These are phyloP conservation scores for Limnodromus scolopaceus DNA, from an alignment of 2,797 vertebrate species.

Conservation along the genomic window DNA sequence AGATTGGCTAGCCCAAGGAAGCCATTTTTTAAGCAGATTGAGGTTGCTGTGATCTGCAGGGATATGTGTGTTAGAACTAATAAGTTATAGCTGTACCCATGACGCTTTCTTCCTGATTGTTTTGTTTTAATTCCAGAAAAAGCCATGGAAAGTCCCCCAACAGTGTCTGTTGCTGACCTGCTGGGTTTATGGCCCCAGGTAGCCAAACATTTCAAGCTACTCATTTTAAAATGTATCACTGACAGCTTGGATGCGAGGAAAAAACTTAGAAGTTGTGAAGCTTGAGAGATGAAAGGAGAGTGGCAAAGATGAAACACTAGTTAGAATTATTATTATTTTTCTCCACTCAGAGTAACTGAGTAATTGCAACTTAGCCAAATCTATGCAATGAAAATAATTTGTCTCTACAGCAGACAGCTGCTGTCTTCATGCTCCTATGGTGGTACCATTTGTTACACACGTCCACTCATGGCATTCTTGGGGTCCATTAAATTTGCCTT, in stretches of 20 bases:
- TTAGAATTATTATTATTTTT: neutral
- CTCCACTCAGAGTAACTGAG: neutral
- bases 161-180: conserved; percentile 33
- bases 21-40: conserved; percentile 64
- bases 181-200: conserved; percentile 35
- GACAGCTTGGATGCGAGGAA: neutral
- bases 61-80: conserved; percentile 48
- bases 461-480: neutral
- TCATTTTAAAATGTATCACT: conserved; percentile 7
- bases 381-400: neutral
- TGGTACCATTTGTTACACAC: conserved; percentile 18
- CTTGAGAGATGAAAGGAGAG: neutral
- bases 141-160: neutral
- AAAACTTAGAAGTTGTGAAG: conserved; percentile 23
- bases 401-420: conserved; percentile 49
- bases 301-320: neutral
- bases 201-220: conserved; percentile 42
- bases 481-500: neutral
- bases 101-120: conserved; percentile 32
- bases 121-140: conserved; percentile 67
- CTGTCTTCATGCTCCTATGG: conserved; percentile 13
- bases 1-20: conserved; percentile 55
- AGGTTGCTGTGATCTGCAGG: conserved; percentile 52
- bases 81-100: conserved; percentile 18
- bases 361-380: conserved; percentile 20